phyloP scores from a whole-genome alignment of 2,113 vertebrate genomes.

The Odontophorus gujanensis region DNA sequence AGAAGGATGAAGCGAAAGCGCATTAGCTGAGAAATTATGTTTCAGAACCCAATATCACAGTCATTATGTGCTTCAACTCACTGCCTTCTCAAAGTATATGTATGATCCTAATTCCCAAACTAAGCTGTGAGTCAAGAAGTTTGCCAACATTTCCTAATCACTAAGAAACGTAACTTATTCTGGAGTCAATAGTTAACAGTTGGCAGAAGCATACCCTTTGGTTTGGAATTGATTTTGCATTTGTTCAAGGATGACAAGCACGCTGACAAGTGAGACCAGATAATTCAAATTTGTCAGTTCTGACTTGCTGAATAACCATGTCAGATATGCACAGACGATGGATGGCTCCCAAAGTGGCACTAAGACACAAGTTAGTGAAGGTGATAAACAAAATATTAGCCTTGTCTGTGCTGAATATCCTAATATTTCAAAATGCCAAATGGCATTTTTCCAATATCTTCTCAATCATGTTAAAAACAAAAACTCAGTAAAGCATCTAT shows the following conservation, averaged over 20 bases:
- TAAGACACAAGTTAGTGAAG: background rate
- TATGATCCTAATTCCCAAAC: slow-evolving; percentile 51
- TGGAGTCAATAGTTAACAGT: slow-evolving; percentile 28
- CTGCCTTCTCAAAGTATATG: background rate
- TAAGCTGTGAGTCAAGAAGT: slow-evolving; percentile 48
- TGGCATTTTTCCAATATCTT: background rate
- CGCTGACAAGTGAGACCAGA: slow-evolving; percentile 54
- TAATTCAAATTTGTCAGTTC: slow-evolving; percentile 63
- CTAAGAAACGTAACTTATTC: slow-evolving; percentile 50
- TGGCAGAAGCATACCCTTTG: slow-evolving; percentile 49
- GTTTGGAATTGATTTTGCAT: slow-evolving; percentile 70
- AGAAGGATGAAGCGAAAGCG: background rate
- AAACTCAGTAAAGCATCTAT: background rate
- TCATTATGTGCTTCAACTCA: background rate
- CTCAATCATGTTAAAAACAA: background rate
- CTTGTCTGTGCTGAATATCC: background rate
- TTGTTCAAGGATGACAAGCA: slow-evolving; percentile 56
- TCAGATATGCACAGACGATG: slow-evolving; percentile 2
- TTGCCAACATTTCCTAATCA: slow-evolving; percentile 51
- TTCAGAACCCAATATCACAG: background rate
- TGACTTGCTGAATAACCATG: slow-evolving; percentile 63
- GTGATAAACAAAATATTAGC: background rate
- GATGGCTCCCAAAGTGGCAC: background rate
- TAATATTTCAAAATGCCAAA: background rate
- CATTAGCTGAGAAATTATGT: background rate